Evolutionary conservation across 2,888 invertebrate genomes (phyloP).

Genomic region (Julus scanicus): DNA sequence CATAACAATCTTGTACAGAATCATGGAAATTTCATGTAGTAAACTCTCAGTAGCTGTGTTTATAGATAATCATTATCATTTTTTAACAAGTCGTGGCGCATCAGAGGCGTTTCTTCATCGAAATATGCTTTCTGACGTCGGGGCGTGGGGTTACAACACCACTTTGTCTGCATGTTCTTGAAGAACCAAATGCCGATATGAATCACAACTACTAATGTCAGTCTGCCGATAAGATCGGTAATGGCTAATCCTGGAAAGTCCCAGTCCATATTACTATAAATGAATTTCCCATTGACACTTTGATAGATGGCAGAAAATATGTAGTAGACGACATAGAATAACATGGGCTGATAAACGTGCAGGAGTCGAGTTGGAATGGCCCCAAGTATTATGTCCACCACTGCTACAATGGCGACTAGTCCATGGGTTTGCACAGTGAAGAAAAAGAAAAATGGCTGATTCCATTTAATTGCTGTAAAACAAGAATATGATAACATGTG

Average conservation of each 20-base stretch:
- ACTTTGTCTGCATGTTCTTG: not conserved
- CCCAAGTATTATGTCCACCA: not conserved
- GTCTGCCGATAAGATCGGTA: not conserved
- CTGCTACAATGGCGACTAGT: not conserved
- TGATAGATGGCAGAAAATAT: not conserved
- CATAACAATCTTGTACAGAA: too few relatives aligned
- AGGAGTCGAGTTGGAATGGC: constrained; percentile 6
- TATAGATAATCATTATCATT: too few relatives aligned
- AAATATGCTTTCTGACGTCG: not conserved
- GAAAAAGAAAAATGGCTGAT: constrained; percentile 9
- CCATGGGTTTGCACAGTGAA: constrained; percentile 45
- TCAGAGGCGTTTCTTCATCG: not conserved
- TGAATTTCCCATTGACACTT: not conserved
- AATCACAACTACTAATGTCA: not conserved
- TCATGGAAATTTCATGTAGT: too few relatives aligned
- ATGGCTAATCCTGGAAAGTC: not conserved
- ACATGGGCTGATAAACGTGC: constrained; percentile 16
- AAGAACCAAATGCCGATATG: not conserved
- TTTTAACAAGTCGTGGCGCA: not conserved
- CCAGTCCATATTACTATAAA: not conserved
- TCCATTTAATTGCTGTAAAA: not conserved
- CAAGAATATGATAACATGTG: not conserved
- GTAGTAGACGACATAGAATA: not conserved
- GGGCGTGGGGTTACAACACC: not conserved
- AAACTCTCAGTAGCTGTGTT: too few relatives aligned